Evolutionary conservation across 2,797 vertebrate genomes (phyloP).

Genomic region (Danio aesculapii): DNA sequence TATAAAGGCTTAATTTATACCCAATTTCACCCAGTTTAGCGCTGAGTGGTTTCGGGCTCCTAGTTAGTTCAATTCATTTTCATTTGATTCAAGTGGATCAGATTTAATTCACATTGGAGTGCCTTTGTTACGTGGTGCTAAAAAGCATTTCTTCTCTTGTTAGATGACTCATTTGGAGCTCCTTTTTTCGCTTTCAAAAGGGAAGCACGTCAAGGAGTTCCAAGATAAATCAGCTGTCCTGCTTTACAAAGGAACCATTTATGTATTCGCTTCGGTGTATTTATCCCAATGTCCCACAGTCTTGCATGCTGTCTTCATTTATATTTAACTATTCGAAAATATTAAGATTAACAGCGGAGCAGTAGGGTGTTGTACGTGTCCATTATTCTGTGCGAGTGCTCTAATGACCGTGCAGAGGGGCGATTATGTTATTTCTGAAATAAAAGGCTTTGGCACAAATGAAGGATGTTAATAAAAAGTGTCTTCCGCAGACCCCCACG

Average conservation of each 20-base stretch:
- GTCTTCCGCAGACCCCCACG: slow-evolving; percentile 86
- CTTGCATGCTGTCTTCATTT: not conserved
- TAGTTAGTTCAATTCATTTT: slow-evolving; percentile 19
- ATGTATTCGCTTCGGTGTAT: not conserved
- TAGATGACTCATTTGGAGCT: slow-evolving; percentile 26
- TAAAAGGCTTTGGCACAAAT: not conserved
- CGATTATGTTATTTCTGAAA: slow-evolving; percentile 42
- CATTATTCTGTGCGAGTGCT: slow-evolving; percentile 32
- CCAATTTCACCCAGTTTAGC: not conserved
- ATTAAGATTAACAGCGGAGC: slow-evolving; percentile 8
- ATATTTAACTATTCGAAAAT: not conserved
- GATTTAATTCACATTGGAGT: slow-evolving; percentile 20
- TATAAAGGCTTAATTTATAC: slow-evolving; percentile 1
- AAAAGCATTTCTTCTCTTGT: slow-evolving; percentile 21
- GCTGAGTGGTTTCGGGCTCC: slow-evolving; percentile 7
- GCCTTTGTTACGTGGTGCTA: slow-evolving; percentile 1
- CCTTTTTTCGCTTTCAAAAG: slow-evolving; percentile 24
- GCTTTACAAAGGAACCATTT: slow-evolving; percentile 18
- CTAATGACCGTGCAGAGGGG: slow-evolving; percentile 34
- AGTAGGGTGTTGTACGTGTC: slow-evolving; percentile 29
- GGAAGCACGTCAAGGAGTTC: slow-evolving; percentile 7
- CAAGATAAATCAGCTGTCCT: slow-evolving; percentile 37
- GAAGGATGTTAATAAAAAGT: slow-evolving; percentile 2
- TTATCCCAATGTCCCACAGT: not conserved
- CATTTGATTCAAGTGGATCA: slow-evolving; percentile 24